Evolutionary conservation across 2,888 invertebrate species (phyloP), one percentile per base, ranked within the genome.

Genomic region (Plagiodera versicolora): DNA sequence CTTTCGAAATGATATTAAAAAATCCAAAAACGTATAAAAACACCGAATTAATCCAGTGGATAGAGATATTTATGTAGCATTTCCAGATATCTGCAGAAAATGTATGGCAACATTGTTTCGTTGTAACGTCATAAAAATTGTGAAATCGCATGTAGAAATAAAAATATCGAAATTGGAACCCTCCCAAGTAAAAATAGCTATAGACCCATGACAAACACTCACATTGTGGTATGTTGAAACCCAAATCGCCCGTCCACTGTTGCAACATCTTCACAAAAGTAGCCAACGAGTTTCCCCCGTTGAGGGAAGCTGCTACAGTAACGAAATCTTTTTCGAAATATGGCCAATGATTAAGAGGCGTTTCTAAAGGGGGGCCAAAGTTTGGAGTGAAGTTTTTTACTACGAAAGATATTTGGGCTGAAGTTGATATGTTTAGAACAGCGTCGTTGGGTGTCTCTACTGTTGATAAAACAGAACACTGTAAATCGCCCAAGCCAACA

Each of bases 341-440:
- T 11, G 91, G 91, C 73, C 90, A 84, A 77, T 90, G 88, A 73
- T 91, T 88, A 24, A 93, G 83, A 53, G 87, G 83, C 49, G 80
- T 67, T 18, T 71, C 60, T 48, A 68, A 58, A 1, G 75, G 76
- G 16, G 76, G 73, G 6, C 74, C 72, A 16, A 66, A 67, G 32
- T 66, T 66, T 60, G 85, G 83, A 60, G 81, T 78, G 63, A 85
- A 85, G 17, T 79, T 78, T 58, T 86, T 82, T 24, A 84, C 86
- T n/a, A 90, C 84, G 75, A 91, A 90, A 1, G 90, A 88, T 53
- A 94, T 82, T 80, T 95, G 94, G 20, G 92, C 91, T 2, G 94
- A 94, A 4, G 94, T 95, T 35, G 94, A 92, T 75, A 95, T 89
- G 76, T 94, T 94, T 64, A 94, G 79, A 35, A 92, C 89, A 66